Evolutionary conservation across 2,113 vertebrate genomes (phyloP).

Genomic region (Brachypteracias leptosomus): DNA sequence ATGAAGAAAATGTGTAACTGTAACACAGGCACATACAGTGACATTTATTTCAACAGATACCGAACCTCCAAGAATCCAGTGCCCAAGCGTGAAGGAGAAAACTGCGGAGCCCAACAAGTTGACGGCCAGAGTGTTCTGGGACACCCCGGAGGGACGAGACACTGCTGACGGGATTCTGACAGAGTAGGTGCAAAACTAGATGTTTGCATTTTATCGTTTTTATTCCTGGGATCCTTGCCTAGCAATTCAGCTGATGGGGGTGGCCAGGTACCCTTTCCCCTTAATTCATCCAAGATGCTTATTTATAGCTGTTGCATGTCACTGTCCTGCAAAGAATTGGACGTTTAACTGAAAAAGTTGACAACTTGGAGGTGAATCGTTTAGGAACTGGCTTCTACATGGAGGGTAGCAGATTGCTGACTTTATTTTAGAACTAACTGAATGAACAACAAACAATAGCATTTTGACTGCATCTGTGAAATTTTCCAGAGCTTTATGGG

Average conservation of each 20-base stretch:
- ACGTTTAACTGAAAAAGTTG: not conserved
- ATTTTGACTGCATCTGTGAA: not conserved
- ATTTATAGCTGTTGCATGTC: not conserved
- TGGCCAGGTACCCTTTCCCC: not conserved
- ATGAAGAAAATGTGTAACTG: not conserved
- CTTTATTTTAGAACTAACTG: not conserved
- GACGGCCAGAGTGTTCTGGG: slow-evolving; percentile 92
- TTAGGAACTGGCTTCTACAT: not conserved
- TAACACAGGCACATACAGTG: not conserved
- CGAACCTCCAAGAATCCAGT: slow-evolving; percentile 91
- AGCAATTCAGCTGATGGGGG: not conserved
- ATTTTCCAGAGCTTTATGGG: not conserved
- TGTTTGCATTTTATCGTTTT: not conserved
- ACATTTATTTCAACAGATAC: slow-evolving; percentile 75
- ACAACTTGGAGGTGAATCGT: not conserved
- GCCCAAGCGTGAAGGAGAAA: slow-evolving; percentile 92
- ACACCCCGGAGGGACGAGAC: slow-evolving; percentile 92
- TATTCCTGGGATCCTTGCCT: not conserved
- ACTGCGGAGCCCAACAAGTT: slow-evolving; percentile 91
- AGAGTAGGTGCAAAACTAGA: slow-evolving; percentile 79
- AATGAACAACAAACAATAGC: not conserved
- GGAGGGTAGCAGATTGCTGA: not conserved
- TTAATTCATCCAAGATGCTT: not conserved
- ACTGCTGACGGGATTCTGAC: slow-evolving; percentile 97
- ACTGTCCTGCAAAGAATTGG: not conserved